A percentile compares a stretch with the other conserved stretches of the same genome.
Evolutionary conservation across 2,797 vertebrate species (phyloP).

Genomic region (Carapus acus): DNA sequence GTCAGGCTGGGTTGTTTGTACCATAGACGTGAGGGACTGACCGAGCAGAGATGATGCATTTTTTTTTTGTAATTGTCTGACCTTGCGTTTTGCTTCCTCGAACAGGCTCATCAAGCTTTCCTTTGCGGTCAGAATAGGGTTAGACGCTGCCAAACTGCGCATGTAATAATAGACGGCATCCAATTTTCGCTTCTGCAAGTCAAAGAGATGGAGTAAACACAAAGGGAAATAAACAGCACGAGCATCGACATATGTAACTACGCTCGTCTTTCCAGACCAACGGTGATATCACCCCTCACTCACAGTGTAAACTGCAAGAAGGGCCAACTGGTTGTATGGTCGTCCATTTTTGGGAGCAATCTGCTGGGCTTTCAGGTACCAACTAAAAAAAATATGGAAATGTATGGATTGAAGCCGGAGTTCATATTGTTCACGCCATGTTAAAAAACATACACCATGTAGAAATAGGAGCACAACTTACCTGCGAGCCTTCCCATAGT

Average conservation of each 20-base stretch:
- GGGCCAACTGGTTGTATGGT: conserved; percentile 94
- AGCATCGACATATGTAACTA: background rate
- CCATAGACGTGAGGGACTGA: no score
- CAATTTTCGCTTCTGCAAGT: conserved; percentile 88
- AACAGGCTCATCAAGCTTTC: conserved; percentile 98
- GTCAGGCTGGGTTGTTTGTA: no score
- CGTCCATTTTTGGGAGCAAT: conserved; percentile 99
- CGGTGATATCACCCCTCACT: conserved; percentile 40
- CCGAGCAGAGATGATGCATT: no score
- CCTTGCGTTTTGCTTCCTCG: conserved; percentile 98
- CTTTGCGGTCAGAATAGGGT: conserved; percentile 96
- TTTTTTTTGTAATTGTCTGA: no score
- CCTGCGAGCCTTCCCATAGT: conserved; percentile 98
- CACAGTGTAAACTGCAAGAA: conserved; percentile 96
- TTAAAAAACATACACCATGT: no score
- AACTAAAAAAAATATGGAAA: conserved; percentile 69
- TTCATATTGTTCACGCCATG: background rate
- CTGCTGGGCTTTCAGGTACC: conserved; percentile 98
- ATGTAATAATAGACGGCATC: conserved; percentile 99
- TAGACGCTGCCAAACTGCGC: conserved; percentile 97
- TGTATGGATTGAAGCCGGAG: background rate
- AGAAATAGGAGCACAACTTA: conserved; percentile 44
- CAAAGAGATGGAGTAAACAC: conserved; percentile 11
- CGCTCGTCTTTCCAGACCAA: background rate
- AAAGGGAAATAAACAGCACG: background rate